Conservation (phyloP, 2,113 vertebrate species). For the Gulo gulo region DNA sequence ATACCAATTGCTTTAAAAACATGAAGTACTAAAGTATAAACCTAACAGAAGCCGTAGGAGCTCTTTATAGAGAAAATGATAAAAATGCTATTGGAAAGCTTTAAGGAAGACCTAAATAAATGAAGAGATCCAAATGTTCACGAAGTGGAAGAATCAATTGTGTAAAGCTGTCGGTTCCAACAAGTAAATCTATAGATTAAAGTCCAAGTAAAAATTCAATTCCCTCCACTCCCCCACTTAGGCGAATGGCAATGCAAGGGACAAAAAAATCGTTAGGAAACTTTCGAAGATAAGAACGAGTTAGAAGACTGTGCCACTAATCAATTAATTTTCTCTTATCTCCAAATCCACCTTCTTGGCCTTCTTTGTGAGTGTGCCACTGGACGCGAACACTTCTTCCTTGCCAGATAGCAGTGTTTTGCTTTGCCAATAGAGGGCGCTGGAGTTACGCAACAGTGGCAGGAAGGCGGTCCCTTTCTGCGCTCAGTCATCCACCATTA, state of each 20-base stretch:
- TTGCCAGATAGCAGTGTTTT: not conserved
- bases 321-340: not conserved
- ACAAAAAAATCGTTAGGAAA: not conserved
- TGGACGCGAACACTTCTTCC: not conserved
- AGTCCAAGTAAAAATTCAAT: not conserved
- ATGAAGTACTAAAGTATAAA: not conserved
- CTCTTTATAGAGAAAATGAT: not conserved
- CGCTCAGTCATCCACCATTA: not conserved
- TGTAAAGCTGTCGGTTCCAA: not conserved
- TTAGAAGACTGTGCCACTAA: not conserved
- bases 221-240: too few relatives aligned
- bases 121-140: not conserved
- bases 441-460: not conserved
- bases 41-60: not conserved
- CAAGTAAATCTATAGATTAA: not conserved
- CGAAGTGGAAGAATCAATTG: not conserved
- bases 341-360: not conserved
- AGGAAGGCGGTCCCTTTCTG: not conserved
- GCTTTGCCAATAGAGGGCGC: not conserved
- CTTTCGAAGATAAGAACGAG: not conserved
- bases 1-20: not conserved
- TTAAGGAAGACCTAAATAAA: not conserved
- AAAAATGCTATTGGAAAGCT: not conserved
- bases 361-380: not conserved
- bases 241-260: not conserved